These are phyloP conservation scores for Cyphomyrus plagiostoma DNA, from an alignment of 2,113 vertebrate genomes.

Conservation along the genomic window DNA sequence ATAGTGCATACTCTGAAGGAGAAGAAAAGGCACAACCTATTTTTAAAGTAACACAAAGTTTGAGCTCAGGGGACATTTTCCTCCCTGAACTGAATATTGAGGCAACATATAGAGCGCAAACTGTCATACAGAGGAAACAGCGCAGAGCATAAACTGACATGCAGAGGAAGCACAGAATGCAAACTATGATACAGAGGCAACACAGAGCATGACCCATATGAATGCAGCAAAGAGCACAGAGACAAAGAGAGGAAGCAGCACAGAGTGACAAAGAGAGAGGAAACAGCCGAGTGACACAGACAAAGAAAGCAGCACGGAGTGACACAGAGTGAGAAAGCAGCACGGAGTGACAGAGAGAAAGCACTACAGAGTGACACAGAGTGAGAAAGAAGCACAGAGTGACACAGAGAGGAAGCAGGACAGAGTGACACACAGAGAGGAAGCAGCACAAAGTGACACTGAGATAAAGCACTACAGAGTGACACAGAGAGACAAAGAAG, in stretches of 20 bases:
- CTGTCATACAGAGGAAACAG: neutral
- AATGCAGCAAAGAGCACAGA: neutral
- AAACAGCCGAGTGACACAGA: neutral
- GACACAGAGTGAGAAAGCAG: neutral
- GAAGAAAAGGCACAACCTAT: neutral
- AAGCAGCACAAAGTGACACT: too few relatives aligned
- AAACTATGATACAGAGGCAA: neutral
- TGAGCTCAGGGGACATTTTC: neutral
- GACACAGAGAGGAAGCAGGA: neutral
- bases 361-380: neutral
- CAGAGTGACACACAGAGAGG: neutral
- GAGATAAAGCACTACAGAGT: neutral
- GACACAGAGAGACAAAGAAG: too few relatives aligned
- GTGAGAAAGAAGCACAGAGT: neutral
- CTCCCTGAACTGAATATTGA: neutral
- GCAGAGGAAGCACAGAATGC: neutral
- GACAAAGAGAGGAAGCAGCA: neutral
- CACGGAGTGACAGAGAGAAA: neutral
- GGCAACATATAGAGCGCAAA: neutral
- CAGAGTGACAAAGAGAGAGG: neutral
- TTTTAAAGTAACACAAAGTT: slow-evolving; percentile 3
- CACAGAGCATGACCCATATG: neutral
- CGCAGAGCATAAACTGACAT: neutral
- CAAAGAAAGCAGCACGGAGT: neutral
- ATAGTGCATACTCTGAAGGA: neutral